These are phyloP conservation scores for Pimephales promelas DNA, from an alignment of 2,113 vertebrate species.

Conservation along the genomic window DNA sequence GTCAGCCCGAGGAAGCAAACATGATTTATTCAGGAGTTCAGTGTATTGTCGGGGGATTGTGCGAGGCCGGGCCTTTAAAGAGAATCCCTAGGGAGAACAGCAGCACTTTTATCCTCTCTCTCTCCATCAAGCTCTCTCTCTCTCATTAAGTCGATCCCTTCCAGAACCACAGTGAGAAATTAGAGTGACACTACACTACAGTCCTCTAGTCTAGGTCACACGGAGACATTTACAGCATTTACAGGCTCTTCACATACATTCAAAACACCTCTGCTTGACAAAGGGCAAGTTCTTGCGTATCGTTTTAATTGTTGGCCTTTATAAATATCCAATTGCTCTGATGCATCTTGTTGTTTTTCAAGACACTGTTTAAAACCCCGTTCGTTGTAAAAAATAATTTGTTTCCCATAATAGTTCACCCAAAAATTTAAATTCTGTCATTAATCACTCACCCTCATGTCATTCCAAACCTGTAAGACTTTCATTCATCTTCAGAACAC, in stretches of 20 bases:
- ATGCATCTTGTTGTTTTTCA: background rate
- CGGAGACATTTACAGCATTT: constrained; percentile 18
- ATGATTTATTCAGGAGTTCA: constrained; percentile 35
- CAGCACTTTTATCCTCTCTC: constrained; percentile 9
- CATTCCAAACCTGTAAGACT: too few species aligned
- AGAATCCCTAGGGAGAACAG: constrained; percentile 18
- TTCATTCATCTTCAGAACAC: too few species aligned
- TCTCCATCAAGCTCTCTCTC: constrained; percentile 2
- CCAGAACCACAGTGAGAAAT: background rate
- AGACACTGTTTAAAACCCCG: too few species aligned
- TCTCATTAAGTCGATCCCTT: background rate
- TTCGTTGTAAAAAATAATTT: too few species aligned
- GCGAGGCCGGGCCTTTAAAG: constrained; percentile 7
- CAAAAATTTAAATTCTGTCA: too few species aligned
- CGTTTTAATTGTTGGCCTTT: background rate
- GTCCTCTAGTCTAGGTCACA: constrained; percentile 3
- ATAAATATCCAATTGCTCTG: background rate
- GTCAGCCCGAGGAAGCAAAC: background rate
- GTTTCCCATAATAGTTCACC: too few species aligned
- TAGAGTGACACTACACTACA: constrained; percentile 22
- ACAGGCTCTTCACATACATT: constrained; percentile 20
- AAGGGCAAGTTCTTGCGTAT: background rate
- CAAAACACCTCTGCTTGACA: background rate
- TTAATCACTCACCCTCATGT: too few species aligned
- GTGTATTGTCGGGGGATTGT: constrained; percentile 22